Base-by-base conservation (phyloP, 2,888 invertebrate species). In the Mythimna ferrago region DNA sequence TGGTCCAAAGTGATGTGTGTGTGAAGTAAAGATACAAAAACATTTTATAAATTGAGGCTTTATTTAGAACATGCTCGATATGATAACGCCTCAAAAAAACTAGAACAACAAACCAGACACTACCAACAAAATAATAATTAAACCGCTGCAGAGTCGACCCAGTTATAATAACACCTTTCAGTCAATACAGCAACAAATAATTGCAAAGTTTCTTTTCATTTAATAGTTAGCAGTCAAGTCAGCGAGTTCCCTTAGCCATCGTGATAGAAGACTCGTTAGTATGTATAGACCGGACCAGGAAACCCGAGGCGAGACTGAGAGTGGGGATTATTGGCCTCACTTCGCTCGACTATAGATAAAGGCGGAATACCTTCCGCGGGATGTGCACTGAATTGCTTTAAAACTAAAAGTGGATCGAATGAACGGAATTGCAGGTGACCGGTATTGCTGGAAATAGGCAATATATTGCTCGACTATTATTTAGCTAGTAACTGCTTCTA, bases 351-450 rank as follows among this genome's bases (percentile, higher is more conserved):
- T 78, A 73, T 75, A 80, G 82, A 84, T 83, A 74, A 78, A 80
- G 65, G 10, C 53, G 38, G 57, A 76, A 83, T 85, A 78, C 68
- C 83, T 83, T 80, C 67, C 60, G 54, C 21, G 48, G 56, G 66
- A 77, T 76, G 81, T 81, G 84, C 76, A 73, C 38, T 75, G 85
- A 83, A 82, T 82, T 76, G 80, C 68, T 81, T 81, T 81, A 73
- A 76, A 79, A 80, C 71, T 82, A 78, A 83, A 72, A 72, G 67
- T 70, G 65, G 75, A 70, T 65, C 65, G 56, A 66, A 60, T 64
- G 66, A 78, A 56, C 65, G 26, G 26, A 62, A 67, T 62, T 82
- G 78, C 66, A 82, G 69, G 81, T 68, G 54, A 54, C 32, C 21
- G 56, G 57, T 48, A 9, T 57, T 62, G 44, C 21, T 19, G 56